phyloP scores from a whole-genome alignment of 1,140 invertebrate genomes.

The Diuraphis noxia region DNA sequence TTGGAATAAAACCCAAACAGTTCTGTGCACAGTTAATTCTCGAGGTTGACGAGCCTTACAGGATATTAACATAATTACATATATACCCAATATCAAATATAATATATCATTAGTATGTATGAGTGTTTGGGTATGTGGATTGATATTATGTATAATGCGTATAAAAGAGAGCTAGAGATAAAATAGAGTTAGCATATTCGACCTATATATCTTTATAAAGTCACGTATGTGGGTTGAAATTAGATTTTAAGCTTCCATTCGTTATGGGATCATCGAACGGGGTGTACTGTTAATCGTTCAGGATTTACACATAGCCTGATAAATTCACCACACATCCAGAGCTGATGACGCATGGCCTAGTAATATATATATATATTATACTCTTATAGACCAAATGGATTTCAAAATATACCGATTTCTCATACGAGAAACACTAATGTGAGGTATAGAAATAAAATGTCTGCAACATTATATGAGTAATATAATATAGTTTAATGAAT shows the following conservation, averaged over 20 bases:
- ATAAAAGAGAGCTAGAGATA: background rate
- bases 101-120: constrained; percentile 8
- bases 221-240: constrained; percentile 18
- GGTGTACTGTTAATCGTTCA: constrained; percentile 28
- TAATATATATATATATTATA: background rate
- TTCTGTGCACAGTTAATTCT: background rate
- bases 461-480: background rate
- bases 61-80: background rate
- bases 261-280: constrained; percentile 26
- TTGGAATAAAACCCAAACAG: background rate
- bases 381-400: background rate
- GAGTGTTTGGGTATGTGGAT: background rate
- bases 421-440: background rate
- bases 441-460: background rate
- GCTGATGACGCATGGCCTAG: constrained; percentile 1
- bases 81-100: background rate
- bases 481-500: no score
- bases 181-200: background rate
- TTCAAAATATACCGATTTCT: background rate
- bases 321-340: background rate
- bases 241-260: constrained; percentile 45
- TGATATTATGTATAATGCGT: background rate
- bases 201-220: background rate
- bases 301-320: constrained; percentile 1
- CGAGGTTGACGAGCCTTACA: background rate